Base-by-base conservation (phyloP, 2,113 vertebrate species). In the Phyllostomus hastatus region DNA sequence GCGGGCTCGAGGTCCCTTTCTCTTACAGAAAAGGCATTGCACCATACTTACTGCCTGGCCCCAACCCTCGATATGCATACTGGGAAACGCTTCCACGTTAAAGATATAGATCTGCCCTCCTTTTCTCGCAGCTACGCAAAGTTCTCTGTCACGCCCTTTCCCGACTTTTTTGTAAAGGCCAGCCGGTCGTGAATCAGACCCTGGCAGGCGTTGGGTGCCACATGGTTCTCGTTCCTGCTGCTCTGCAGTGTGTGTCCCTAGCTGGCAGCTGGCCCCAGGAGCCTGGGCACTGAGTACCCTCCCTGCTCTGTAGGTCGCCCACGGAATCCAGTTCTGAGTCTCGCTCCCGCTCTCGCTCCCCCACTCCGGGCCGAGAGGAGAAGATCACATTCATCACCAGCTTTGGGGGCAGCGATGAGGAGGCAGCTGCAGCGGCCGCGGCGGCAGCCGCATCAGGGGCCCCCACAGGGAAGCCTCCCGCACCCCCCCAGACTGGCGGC, bases 361-460 rank as follows among this genome's bases (percentile, higher is more conserved):
- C 98, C 0, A 98, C 97, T 22, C 99, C 99, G 0, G 99, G 99
- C 67, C 99, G 98, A 0, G 99, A 98, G 90, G 98, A 99, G 97
- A 99, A 99, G 97, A 99, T 99, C 98, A 99, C 99, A 9, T 99
- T 99, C 98, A 99, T 99, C 98, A 99, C 99, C 95, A 99, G 99
- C 93, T 99, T 99, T 0, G 99, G 99, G 11, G 99, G 99, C 98
- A 99, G 99, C 4, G 99, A 99, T 0, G 99, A 99, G 2, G 99
- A 99, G 97, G 98, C 98, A 0, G 98, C 98, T 0, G 96, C 99
- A 0, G 97, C 98, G 0, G 98, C 98, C 1, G 94, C 97, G 0
- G 85, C 97, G 0, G 98, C 97, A 0, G 85, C 98, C 80, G 26
- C 98, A 48, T 95, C 98, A 14, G 98, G 97, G 90, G 95, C 98